A percentile compares a stretch with the other conserved stretches of the same genome.
phyloP scores from a whole-genome alignment of 2,888 invertebrate genomes.

The Minunthozetes semirufus region DNA sequence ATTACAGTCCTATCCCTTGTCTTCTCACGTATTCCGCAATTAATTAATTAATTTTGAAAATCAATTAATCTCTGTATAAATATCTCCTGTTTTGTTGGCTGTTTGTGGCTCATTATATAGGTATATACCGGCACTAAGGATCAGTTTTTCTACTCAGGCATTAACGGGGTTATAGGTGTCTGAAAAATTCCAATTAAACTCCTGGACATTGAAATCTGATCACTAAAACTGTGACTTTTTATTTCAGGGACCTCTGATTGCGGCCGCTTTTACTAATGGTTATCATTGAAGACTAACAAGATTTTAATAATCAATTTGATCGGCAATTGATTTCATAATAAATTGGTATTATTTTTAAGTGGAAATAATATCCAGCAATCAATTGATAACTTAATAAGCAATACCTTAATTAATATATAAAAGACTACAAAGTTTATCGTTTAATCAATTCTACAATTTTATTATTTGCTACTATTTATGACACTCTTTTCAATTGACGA shows the following conservation, averaged over 20 bases:
- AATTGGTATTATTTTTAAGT: not conserved
- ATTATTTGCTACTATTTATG: not conserved
- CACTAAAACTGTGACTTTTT: no score
- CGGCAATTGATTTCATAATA: not conserved
- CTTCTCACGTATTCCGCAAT: no score
- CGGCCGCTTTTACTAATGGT: conserved; percentile 97
- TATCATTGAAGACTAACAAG: conserved; percentile 63
- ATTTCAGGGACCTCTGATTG: conserved; percentile 85
- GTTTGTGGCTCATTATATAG: not conserved
- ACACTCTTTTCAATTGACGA: not conserved
- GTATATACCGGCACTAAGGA: no score
- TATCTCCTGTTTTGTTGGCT: no score
- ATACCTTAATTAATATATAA: not conserved
- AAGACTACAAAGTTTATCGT: not conserved
- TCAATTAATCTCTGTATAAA: no score
- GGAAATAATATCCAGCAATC: not conserved
- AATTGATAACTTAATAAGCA: not conserved
- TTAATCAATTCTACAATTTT: not conserved
- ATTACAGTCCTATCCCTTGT: no score
- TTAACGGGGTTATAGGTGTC: no score
- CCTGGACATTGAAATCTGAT: not conserved
- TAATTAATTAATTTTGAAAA: no score
- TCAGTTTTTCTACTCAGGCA: no score
- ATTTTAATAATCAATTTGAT: not conserved
- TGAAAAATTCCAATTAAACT: not conserved